Evolutionary conservation across 2,797 vertebrate species (phyloP).

Genomic region (Tinamus major): DNA sequence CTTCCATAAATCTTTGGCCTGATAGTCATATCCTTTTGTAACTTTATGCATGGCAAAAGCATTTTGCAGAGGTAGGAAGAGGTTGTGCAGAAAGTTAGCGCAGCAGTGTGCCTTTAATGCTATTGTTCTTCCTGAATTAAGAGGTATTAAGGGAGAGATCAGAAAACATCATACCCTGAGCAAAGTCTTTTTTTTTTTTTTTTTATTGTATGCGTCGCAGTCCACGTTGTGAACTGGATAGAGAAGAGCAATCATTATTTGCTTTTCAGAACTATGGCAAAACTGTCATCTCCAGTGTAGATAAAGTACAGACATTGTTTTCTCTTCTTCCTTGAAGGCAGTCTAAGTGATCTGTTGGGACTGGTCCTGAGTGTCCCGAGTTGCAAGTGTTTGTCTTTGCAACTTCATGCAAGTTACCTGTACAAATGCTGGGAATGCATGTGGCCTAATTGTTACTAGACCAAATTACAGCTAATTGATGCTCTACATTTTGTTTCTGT

Average conservation of each 20-base stretch:
- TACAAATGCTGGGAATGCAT: neutral
- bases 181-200: neutral
- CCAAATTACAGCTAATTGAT: neutral
- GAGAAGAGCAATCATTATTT: neutral
- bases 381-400: neutral
- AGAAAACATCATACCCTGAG: accelerated
- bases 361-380: neutral
- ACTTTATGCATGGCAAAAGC: neutral
- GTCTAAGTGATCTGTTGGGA: neutral
- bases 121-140: neutral
- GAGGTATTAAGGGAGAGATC: neutral
- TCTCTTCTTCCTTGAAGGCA: neutral
- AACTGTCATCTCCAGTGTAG: neutral
- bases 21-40: neutral
- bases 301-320: neutral
- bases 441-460: neutral
- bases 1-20: neutral
- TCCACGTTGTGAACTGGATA: neutral
- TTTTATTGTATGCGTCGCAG: accelerated
- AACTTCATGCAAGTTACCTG: neutral
- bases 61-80: neutral
- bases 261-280: neutral
- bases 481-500: neutral
- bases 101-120: neutral
- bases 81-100: neutral